Conservation (phyloP, 1,140 invertebrate species). For the Pachyrhynchus sulphureomaculatus region DNA sequence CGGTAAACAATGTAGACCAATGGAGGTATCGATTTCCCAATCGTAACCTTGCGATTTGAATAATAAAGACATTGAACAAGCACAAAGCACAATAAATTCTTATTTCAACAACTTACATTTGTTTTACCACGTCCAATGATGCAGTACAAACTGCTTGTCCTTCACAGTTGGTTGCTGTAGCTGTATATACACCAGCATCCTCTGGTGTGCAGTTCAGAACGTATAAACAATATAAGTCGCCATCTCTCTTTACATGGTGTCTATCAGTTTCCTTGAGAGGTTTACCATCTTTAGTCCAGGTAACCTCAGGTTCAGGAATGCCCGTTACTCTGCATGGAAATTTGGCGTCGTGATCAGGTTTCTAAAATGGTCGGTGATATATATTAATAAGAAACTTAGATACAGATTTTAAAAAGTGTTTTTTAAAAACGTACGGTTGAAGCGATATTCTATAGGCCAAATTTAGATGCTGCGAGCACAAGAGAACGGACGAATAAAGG, state of each 20-base stretch:
- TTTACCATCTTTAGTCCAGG: slow-evolving; percentile 80
- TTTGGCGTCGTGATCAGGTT: slow-evolving; percentile 75
- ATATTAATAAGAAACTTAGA: background rate
- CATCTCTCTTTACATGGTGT: slow-evolving; percentile 76
- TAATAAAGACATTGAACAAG: too few relatives aligned
- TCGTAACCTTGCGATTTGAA: too few relatives aligned
- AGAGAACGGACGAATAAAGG: too few relatives aligned
- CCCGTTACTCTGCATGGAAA: slow-evolving; percentile 81
- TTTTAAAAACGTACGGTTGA: too few relatives aligned
- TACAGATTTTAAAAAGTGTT: too few relatives aligned
- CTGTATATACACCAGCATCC: slow-evolving; percentile 77
- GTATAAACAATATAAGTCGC: slow-evolving; percentile 74
- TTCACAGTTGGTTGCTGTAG: slow-evolving; percentile 76
- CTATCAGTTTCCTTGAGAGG: slow-evolving; percentile 69
- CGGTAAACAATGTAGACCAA: background rate
- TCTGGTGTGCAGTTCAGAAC: slow-evolving; percentile 65
- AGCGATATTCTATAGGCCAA: too few relatives aligned
- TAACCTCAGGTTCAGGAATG: slow-evolving; percentile 81
- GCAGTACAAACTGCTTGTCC: slow-evolving; percentile 78
- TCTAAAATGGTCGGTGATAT: slow-evolving; percentile 50
- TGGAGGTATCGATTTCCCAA: background rate
- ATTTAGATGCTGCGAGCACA: too few relatives aligned
- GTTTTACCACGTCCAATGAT: slow-evolving; percentile 72
- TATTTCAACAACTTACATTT: slow-evolving; percentile 76
- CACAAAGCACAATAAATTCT: too few relatives aligned